Evolutionary conservation across 1,140 invertebrate genomes (phyloP).

Genomic region (Odontomachus brunneus): DNA sequence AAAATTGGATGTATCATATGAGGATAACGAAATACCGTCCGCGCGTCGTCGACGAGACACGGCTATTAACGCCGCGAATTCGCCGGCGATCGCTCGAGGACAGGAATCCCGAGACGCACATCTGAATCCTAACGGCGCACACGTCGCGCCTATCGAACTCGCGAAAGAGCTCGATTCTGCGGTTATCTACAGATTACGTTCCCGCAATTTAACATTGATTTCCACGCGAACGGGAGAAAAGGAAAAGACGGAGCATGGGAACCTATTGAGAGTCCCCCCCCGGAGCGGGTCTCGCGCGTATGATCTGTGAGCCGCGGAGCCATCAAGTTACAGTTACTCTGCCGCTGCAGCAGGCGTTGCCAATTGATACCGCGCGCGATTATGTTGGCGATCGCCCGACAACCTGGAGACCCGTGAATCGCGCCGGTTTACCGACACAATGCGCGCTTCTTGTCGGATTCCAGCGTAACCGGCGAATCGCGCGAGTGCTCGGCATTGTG

Average conservation of each 20-base stretch:
- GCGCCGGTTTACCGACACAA: slow-evolving; percentile 38
- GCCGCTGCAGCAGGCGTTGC: slow-evolving; percentile 75
- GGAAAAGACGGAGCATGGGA: slow-evolving; percentile 76
- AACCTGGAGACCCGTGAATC: slow-evolving; percentile 43
- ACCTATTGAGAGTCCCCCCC: slow-evolving; percentile 73
- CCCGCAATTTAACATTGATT: slow-evolving; percentile 78
- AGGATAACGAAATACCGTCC: no score
- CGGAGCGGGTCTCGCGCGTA: slow-evolving; percentile 72
- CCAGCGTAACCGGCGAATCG: slow-evolving; percentile 12
- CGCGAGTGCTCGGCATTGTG: slow-evolving; percentile 38
- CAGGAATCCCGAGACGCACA: slow-evolving; percentile 13
- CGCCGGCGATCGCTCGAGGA: neutral
- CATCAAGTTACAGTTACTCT: slow-evolving; percentile 81
- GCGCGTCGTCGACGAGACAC: neutral
- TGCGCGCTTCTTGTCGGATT: slow-evolving; percentile 38
- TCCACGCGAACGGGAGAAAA: slow-evolving; percentile 71
- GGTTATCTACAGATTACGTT: slow-evolving; percentile 70
- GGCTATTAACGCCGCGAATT: slow-evolving; percentile 16
- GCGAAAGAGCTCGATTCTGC: slow-evolving; percentile 28
- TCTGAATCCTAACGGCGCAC: slow-evolving; percentile 35
- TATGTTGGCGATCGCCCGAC: slow-evolving; percentile 75
- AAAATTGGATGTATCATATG: slow-evolving; percentile 15
- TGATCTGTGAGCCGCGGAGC: slow-evolving; percentile 79
- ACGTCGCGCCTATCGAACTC: slow-evolving; percentile 14
- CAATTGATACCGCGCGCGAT: slow-evolving; percentile 80